These are phyloP conservation scores for Amphiduros pacificus DNA, from an alignment of 2,888 invertebrate species.

Conservation along the genomic window DNA sequence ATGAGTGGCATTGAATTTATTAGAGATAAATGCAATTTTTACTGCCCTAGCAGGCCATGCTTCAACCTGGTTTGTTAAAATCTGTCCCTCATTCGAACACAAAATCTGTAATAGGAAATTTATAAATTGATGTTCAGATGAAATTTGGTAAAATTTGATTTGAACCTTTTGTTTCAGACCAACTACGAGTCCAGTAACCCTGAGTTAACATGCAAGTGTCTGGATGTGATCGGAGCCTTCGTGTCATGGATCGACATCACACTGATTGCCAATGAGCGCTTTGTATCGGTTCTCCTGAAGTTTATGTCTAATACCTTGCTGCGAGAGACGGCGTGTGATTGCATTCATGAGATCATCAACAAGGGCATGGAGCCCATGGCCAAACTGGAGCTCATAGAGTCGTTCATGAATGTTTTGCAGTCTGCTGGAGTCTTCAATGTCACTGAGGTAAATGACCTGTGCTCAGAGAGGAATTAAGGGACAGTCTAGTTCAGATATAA, in stretches of 20 bases:
- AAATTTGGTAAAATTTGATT: neutral
- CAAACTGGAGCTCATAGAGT: slow-evolving; percentile 64
- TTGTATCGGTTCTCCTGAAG: slow-evolving; percentile 62
- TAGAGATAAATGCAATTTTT: no score
- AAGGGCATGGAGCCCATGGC: slow-evolving; percentile 67
- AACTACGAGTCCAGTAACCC: slow-evolving; percentile 57
- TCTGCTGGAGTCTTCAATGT: slow-evolving; percentile 57
- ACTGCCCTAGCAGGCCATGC: no score
- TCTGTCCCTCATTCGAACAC: no score
- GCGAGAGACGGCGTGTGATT: slow-evolving; percentile 63
- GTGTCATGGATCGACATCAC: slow-evolving; percentile 67
- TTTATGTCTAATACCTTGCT: slow-evolving; percentile 54
- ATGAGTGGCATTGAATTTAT: no score
- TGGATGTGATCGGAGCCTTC: slow-evolving; percentile 64
- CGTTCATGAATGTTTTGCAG: slow-evolving; percentile 60
- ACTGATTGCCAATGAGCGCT: slow-evolving; percentile 65
- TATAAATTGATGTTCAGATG: neutral
- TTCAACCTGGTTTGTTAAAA: no score
- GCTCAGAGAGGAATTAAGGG: no score
- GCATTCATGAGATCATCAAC: slow-evolving; percentile 63
- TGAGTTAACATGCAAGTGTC: slow-evolving; percentile 58
- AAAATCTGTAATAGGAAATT: neutral
- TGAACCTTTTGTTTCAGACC: slow-evolving; percentile 48
- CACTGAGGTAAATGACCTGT: slow-evolving; percentile 52
- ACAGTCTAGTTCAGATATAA: no score